Base-by-base conservation (phyloP, 2,113 vertebrate species). In the Tylochromis polylepis region DNA sequence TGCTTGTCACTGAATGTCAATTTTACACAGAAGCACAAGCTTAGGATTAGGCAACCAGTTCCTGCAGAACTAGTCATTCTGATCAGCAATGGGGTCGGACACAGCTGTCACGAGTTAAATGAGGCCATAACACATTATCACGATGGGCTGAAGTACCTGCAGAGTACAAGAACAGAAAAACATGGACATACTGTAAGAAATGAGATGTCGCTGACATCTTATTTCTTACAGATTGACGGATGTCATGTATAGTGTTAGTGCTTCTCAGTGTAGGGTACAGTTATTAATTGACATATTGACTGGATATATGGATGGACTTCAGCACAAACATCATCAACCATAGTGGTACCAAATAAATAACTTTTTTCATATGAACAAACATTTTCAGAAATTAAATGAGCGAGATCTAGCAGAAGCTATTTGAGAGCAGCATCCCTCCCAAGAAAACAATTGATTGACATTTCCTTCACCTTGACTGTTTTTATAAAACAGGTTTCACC, bases 71-170 rank as follows among this genome's bases (percentile, higher is more conserved):
- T 56, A 81, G 84, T 92, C 83, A 84, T 89, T 16, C 24, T 72
- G 78, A 81, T 34, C 51, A 46, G 51, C 88, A 85, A 92, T 60
- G 81, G 81, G 85, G 78, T 90, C 89, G 91, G 92, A 91, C 84
- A 87, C 92, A 90, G 87, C 86, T 95, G 92, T 94, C 92, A 91
- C n/a, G 59, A 93, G 93, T 91, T 67, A 82, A 89, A 55, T 56
- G 83, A 90, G 83, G 65, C 82, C 84, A 85, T 82, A 77, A 12
- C 79, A 67, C 87, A 31, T 79, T 79, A 53, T 92, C 62, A 70
- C 87, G 67, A 93, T 88, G 75, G 38, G 51, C 53, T 81, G 12
- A 90, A 84, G 72, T 38, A 79, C n/a, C 72, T 79, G 82, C 67
- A 79, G 85, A 89, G 65, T 67, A 51, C 53, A 83, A 75, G 62